phyloP scores from a whole-genome alignment of 2,797 vertebrate species.

The Crocodylus rhombifer region DNA sequence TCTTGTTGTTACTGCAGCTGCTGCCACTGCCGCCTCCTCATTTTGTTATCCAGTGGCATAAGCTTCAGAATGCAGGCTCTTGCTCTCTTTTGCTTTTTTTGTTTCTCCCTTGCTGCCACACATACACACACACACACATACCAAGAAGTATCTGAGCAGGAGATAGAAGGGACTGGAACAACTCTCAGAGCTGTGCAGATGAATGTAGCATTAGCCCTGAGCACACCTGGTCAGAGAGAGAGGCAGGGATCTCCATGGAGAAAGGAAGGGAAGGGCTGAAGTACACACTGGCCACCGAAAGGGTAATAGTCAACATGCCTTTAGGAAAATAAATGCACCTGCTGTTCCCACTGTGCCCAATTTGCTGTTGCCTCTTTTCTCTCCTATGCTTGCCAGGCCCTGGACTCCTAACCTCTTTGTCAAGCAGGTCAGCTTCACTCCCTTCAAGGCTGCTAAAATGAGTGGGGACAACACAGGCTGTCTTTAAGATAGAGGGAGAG shows the following conservation, averaged over 20 bases:
- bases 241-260: constrained; percentile 2
- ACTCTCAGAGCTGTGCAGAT: neutral
- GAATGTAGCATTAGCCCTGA: constrained; percentile 42
- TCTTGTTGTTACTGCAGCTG: constrained; percentile 6
- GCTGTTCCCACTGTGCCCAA: constrained; percentile 77
- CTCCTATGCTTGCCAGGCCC: constrained; percentile 71
- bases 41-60: neutral
- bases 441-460: constrained; percentile 31
- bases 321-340: constrained; percentile 76
- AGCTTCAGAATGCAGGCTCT: neutral
- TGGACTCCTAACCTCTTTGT: constrained; percentile 76
- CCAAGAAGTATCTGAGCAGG: neutral
- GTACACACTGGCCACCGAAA: constrained; percentile 61
- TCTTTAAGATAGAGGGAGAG: constrained; percentile 50
- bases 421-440: constrained; percentile 41
- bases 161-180: neutral
- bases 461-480: constrained; percentile 22
- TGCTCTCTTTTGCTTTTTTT: neutral
- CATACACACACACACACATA: too few relatives aligned
- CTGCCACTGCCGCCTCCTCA: neutral
- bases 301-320: constrained; percentile 75
- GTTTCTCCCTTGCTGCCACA: neutral
- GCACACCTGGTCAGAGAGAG: neutral
- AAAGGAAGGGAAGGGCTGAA: constrained; percentile 61
- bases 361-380: constrained; percentile 81